These are phyloP conservation scores for Priapulus caudatus DNA, from an alignment of 2,888 invertebrate genomes.

Conservation along the genomic window DNA sequence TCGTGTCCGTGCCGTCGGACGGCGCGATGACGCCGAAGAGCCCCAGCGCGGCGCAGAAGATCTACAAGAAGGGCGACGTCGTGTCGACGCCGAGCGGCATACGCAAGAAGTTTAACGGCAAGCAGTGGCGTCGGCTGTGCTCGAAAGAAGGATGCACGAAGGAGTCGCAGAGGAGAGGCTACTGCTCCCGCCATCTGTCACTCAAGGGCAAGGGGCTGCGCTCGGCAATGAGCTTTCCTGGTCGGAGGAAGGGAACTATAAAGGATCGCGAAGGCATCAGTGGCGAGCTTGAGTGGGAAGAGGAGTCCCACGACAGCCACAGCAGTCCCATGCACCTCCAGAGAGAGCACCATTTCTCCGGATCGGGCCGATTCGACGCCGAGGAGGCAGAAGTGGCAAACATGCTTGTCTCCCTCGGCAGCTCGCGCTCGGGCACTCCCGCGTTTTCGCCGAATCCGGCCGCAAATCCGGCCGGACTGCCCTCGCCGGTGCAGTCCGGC, in stretches of 20 bases:
- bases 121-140: conserved; percentile 95
- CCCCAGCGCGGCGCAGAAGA: background rate
- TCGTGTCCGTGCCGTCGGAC: conserved; percentile 43
- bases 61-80: conserved; percentile 75
- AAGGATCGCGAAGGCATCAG: conserved; percentile 32
- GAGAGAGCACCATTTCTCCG: conserved; percentile 17
- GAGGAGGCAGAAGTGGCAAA: conserved; percentile 94
- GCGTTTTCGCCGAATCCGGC: conserved; percentile 48
- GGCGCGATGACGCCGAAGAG: conserved; percentile 1
- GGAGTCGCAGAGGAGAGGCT: conserved; percentile 93
- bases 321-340: conserved; percentile 39
- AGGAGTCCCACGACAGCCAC: conserved; percentile 78
- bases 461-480: conserved; percentile 27
- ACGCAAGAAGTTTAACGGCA: conserved; percentile 97
- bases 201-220: conserved; percentile 54
- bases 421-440: conserved; percentile 82
- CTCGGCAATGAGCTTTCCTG: conserved; percentile 24
- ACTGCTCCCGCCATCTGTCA: conserved; percentile 88
- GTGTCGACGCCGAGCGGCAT: conserved; percentile 87
- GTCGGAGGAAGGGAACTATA: conserved; percentile 32
- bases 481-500: conserved; percentile 45
- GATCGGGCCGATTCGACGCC: conserved; percentile 68
- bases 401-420: conserved; percentile 85
- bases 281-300: conserved; percentile 59
- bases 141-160: conserved; percentile 87